A percentile compares a stretch with the other conserved stretches of the same genome.
Evolutionary conservation across 2,888 invertebrate species (phyloP).

Genomic region (Acanthococcus lagerstroemiae): DNA sequence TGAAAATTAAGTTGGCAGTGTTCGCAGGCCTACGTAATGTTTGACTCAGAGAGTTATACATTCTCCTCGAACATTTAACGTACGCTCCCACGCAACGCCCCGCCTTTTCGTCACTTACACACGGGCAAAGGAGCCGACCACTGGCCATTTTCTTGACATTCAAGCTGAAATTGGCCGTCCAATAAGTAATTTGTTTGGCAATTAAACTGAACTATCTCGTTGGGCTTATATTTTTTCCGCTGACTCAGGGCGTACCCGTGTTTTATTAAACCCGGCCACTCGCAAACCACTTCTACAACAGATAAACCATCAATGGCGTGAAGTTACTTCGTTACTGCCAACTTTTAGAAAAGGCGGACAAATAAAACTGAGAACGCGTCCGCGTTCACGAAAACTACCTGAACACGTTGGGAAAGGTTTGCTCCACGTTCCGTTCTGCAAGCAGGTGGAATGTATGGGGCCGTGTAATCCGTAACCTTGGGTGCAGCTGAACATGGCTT

Average conservation of each 20-base stretch:
- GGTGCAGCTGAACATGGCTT: slow-evolving; percentile 68
- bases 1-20: too few species aligned
- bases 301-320: not conserved
- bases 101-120: slow-evolving; percentile 49
- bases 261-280: slow-evolving; percentile 59
- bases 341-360: not conserved
- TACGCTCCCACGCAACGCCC: not conserved
- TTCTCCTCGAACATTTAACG: too few species aligned
- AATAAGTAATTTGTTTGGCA: slow-evolving; percentile 81
- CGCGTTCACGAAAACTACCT: slow-evolving; percentile 43
- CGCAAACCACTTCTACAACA: slow-evolving; percentile 65
- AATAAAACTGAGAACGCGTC: not conserved
- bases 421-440: slow-evolving; percentile 70
- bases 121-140: slow-evolving; percentile 79
- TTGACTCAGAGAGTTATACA: too few species aligned
- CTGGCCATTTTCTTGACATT: slow-evolving; percentile 75
- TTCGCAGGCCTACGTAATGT: too few species aligned
- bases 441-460: slow-evolving; percentile 61
- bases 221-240: slow-evolving; percentile 63
- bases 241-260: slow-evolving; percentile 70
- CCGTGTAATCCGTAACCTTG: slow-evolving; percentile 67
- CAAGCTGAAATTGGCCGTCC: slow-evolving; percentile 79
- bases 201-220: slow-evolving; percentile 76
- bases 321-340: slow-evolving; percentile 1
- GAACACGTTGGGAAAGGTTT: slow-evolving; percentile 63